These are phyloP conservation scores for Caranx ignobilis DNA, from an alignment of 2,113 vertebrate genomes.

Conservation along the genomic window DNA sequence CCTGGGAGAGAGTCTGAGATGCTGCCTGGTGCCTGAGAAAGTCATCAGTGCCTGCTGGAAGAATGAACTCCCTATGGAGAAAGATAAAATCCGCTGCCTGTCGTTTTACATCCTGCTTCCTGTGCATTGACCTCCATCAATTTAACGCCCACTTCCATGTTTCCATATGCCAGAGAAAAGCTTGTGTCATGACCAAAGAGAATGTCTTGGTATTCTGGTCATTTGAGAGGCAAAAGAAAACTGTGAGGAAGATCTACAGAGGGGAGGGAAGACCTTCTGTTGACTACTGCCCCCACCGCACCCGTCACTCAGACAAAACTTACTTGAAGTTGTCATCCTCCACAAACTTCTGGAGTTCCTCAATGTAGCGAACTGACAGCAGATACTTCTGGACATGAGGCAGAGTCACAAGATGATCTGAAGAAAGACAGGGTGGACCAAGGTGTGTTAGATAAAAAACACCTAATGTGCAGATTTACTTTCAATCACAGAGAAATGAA, in stretches of 20 bases:
- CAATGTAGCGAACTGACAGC: conserved; percentile 95
- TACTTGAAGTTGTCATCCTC: conserved; percentile 98
- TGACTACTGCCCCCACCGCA: no score
- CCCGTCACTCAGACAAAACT: conserved; percentile 64
- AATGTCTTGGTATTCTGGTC: not conserved
- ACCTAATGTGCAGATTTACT: not conserved
- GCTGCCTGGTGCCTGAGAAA: conserved; percentile 31
- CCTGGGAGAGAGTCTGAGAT: not conserved
- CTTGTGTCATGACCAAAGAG: not conserved
- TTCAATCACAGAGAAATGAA: not conserved
- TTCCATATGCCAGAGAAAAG: not conserved
- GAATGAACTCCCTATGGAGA: conserved; percentile 18
- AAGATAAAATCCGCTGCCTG: conserved; percentile 19
- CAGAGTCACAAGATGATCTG: conserved; percentile 91
- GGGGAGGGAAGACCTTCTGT: no score
- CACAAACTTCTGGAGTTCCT: conserved; percentile 97
- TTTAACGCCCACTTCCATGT: conserved; percentile 4
- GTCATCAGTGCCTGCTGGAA: conserved; percentile 28
- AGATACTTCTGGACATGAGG: conserved; percentile 96
- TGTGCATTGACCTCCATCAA: not conserved
- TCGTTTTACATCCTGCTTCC: conserved; percentile 33
- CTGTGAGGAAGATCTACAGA: no score
- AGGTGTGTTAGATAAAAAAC: not conserved
- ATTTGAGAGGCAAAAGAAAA: not conserved
- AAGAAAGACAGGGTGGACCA: not conserved